Percentiles rank a stretch among this genome's conserved stretches.
These are phyloP conservation scores for Papilio dardanus DNA, from an alignment of 1,140 invertebrate genomes.

Conservation along the genomic window DNA sequence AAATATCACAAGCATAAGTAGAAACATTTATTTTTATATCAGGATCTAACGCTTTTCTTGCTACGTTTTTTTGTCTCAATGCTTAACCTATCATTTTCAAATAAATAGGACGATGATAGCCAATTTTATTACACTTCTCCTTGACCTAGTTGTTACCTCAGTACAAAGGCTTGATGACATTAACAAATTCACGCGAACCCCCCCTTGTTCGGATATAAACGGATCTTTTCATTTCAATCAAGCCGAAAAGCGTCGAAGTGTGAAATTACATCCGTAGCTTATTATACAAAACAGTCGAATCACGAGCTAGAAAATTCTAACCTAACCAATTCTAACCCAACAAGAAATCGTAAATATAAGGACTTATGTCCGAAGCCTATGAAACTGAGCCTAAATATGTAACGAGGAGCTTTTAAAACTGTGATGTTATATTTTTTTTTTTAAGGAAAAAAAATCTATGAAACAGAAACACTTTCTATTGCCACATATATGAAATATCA, in stretches of 20 bases:
- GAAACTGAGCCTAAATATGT: too few relatives aligned
- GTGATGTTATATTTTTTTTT: neutral
- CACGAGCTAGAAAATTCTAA: neutral
- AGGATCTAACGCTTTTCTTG: too few relatives aligned
- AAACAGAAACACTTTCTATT: neutral
- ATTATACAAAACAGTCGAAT: slow-evolving; percentile 10
- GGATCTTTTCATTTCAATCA: slow-evolving; percentile 22
- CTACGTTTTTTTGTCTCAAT: too few relatives aligned
- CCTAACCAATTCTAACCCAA: too few relatives aligned
- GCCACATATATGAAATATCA: neutral
- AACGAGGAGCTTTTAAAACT: neutral
- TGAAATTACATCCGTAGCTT: slow-evolving; percentile 6
- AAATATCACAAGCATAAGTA: too few relatives aligned
- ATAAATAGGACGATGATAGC: slow-evolving; percentile 1
- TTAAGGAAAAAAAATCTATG: neutral
- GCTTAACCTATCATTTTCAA: neutral
- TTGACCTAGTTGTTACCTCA: slow-evolving; percentile 7
- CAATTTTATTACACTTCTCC: neutral
- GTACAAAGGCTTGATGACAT: slow-evolving; percentile 13
- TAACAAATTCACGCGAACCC: slow-evolving; percentile 16
- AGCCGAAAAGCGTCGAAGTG: neutral
- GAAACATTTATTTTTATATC: too few relatives aligned
- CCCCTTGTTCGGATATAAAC: slow-evolving; percentile 11
- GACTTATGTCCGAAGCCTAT: too few relatives aligned
- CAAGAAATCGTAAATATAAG: neutral